phyloP scores from a whole-genome alignment of 2,888 invertebrate species.

The Drymonia ruficornis region DNA sequence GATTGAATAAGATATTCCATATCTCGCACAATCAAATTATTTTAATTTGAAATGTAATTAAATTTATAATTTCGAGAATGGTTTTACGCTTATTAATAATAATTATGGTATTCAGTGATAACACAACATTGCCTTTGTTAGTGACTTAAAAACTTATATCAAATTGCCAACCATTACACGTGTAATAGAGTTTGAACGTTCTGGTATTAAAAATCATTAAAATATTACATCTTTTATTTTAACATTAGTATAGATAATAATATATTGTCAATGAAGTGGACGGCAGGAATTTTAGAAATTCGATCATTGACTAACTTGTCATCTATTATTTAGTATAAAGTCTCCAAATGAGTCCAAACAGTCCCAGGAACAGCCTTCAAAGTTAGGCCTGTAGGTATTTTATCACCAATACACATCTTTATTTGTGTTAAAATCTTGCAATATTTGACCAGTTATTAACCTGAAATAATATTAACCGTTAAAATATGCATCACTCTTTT shows the following conservation, averaged over 20 bases:
- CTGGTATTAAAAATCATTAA: conserved; percentile 47
- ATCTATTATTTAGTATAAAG: too few relatives aligned
- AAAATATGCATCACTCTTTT: neutral
- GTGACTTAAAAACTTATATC: conserved; percentile 30
- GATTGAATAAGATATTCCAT: neutral
- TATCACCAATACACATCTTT: conserved; percentile 89
- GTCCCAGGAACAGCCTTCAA: too few relatives aligned
- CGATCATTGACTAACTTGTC: too few relatives aligned
- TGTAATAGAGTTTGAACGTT: conserved; percentile 58
- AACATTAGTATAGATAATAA: neutral
- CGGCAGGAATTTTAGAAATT: conserved; percentile 12
- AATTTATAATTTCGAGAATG: neutral
- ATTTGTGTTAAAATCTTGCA: conserved; percentile 86
- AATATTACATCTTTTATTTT: conserved; percentile 15
- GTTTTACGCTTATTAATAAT: conserved; percentile 6
- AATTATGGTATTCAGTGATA: conserved; percentile 30
- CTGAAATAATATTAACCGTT: conserved; percentile 56
- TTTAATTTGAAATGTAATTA: neutral
- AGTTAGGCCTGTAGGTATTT: too few relatives aligned
- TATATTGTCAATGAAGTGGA: neutral
- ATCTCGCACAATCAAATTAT: neutral
- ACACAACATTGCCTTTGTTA: conserved; percentile 38
- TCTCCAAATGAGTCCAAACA: too few relatives aligned
- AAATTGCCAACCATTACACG: conserved; percentile 45
- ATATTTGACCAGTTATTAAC: conserved; percentile 86